Conservation (phyloP, 2,113 vertebrate genomes). For the Corapipo altera region DNA sequence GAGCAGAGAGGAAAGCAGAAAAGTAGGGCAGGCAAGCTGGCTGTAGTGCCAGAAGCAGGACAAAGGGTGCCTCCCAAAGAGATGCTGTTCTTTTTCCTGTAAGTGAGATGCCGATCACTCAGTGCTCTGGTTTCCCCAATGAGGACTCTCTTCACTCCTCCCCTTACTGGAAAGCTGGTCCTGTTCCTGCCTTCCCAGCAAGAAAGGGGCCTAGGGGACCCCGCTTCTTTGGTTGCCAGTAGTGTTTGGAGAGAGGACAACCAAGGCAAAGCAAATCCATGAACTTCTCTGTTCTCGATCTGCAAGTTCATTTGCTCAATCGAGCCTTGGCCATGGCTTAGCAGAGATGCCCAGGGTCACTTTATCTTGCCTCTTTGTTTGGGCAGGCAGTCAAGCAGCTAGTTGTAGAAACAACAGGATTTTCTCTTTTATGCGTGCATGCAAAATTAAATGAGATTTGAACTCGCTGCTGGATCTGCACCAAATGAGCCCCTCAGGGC, state of each 20-base stretch:
- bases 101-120: not conserved
- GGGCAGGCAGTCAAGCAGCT: constrained; percentile 37
- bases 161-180: not conserved
- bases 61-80: not conserved
- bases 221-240: not conserved
- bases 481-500: constrained; percentile 2
- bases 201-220: not conserved
- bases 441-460: constrained; percentile 49
- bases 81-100: not conserved
- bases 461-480: constrained; percentile 9
- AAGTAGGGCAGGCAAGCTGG: not conserved
- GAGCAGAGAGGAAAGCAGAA: not conserved
- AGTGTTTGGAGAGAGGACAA: not conserved
- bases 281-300: not conserved
- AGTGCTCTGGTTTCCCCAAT: not conserved
- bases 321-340: not conserved
- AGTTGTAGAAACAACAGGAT: constrained; percentile 15
- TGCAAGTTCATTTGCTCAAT: constrained; percentile 23
- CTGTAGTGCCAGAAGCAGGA: accelerated
- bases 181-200: not conserved
- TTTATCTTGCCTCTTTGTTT: constrained; percentile 46
- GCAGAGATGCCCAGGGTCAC: constrained; percentile 8
- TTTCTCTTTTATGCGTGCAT: not conserved
- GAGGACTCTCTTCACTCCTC: not conserved
- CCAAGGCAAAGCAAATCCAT: not conserved